Base-by-base conservation (phyloP, 2,797 vertebrate genomes). In the Artibeus jamaicensis region DNA sequence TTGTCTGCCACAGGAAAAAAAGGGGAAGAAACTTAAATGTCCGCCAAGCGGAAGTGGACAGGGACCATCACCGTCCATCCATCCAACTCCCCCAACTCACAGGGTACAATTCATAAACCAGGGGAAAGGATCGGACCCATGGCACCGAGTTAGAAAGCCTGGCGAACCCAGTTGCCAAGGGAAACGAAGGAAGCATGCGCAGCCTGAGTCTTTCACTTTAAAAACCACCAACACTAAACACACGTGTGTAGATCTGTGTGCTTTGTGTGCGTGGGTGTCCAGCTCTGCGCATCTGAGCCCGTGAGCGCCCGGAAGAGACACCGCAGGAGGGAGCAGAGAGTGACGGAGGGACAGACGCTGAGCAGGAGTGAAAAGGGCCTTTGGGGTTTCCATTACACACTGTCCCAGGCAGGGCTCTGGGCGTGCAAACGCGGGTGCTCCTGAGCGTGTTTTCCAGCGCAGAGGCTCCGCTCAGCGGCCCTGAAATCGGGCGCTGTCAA, bases 21-120 rank as follows among this genome's bases (percentile, higher is more conserved):
- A 29, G 2, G 15, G 22, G 42, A 82, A 26, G 46, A 68, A 55
- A 78, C 14, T 24, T 59, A 32, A 53, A 37, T 8, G 32, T 37
- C 37, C 8, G 5, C 50, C 14, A 16, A 32, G n/a, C n/a, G 4
- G 34, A 71, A 34, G 29, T 7, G 57, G 55, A n/a, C 48, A 1
- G 3, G 6, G 12, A 18, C 15, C 19, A 65, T 26, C 1, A 19
- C 0, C 0, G 21, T 3, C 32, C 9, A 6, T 18, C 48, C 44
- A 44, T 48, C 46, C 46, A 48, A 3, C 12, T 48, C 46, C 12
- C 46, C 42, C 6, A 8, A 6, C 2, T 39, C 53, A 2, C 9
- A 9, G 15, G 26, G 8, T 5, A 19, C 15, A 9, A 11, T 0
- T 26, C 19, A 3, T 3, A 67, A 44, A 67, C n/a, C 11, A 48